phyloP scores from a whole-genome alignment of 2,797 vertebrate genomes.

The Pseudochirops corinnae region DNA sequence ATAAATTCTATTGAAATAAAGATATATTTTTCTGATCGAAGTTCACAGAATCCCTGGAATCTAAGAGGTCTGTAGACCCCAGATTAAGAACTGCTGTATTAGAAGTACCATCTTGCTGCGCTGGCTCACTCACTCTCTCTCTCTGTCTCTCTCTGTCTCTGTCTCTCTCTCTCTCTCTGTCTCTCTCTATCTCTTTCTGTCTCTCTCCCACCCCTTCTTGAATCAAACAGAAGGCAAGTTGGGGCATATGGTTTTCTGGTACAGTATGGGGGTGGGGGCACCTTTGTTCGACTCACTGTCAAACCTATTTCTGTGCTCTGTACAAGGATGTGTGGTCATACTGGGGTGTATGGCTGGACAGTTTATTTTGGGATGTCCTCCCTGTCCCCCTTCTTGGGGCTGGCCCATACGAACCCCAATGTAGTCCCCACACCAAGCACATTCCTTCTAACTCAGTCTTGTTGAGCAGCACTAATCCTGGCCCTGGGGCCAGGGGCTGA shows the following conservation, averaged over 20 bases:
- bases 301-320: not conserved
- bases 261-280: not conserved
- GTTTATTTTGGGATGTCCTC: not conserved
- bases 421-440: not conserved
- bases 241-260: not conserved
- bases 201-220: not conserved
- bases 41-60: not conserved
- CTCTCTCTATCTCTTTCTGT: no score
- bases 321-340: not conserved
- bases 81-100: not conserved
- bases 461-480: not conserved
- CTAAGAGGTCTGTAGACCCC: not conserved
- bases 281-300: not conserved
- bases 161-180: no score
- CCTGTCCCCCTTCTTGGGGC: not conserved
- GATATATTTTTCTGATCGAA: not conserved
- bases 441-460: not conserved
- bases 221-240: not conserved
- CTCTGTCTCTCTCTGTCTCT: no score
- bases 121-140: no score
- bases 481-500: not conserved
- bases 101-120: not conserved
- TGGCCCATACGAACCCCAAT: not conserved
- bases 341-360: not conserved
- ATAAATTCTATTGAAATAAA: not conserved